These are phyloP conservation scores for Tetheella fluctuosa DNA, from an alignment of 2,888 invertebrate genomes.

Conservation along the genomic window DNA sequence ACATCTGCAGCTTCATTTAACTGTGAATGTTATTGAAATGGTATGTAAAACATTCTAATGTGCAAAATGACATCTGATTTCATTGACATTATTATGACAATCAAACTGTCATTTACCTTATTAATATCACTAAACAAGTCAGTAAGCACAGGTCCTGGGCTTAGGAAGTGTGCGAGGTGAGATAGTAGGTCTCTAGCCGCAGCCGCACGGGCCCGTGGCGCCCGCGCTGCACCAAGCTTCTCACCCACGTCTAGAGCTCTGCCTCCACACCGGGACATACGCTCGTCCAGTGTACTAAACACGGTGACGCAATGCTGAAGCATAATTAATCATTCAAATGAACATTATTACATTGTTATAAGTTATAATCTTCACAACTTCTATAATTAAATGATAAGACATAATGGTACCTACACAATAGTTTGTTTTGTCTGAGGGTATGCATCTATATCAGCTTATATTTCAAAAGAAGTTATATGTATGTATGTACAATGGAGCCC, in stretches of 20 bases:
- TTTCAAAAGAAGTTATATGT: no score
- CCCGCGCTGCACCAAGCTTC: slow-evolving; percentile 98
- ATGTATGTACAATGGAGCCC: no score
- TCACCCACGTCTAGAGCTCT: slow-evolving; percentile 99
- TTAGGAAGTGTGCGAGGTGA: slow-evolving; percentile 95
- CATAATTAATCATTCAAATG: neutral
- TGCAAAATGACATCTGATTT: no score
- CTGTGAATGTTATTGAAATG: slow-evolving; percentile 70
- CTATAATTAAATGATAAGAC: no score
- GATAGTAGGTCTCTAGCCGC: slow-evolving; percentile 97
- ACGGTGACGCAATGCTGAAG: slow-evolving; percentile 91
- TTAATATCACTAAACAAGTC: slow-evolving; percentile 94
- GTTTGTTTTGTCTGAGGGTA: no score
- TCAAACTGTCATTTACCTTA: slow-evolving; percentile 78
- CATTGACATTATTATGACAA: no score
- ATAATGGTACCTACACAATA: no score
- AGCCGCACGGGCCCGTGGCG: slow-evolving; percentile 95
- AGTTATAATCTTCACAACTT: no score
- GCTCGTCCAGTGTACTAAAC: slow-evolving; percentile 96
- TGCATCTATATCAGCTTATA: no score
- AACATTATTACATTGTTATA: no score
- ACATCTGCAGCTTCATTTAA: slow-evolving; percentile 98
- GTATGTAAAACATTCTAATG: neutral
- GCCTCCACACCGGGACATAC: slow-evolving; percentile 98
- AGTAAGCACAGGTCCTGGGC: slow-evolving; percentile 92